Evolutionary conservation across 2,113 vertebrate genomes (phyloP).

Genomic region (Sebastes fasciatus): DNA sequence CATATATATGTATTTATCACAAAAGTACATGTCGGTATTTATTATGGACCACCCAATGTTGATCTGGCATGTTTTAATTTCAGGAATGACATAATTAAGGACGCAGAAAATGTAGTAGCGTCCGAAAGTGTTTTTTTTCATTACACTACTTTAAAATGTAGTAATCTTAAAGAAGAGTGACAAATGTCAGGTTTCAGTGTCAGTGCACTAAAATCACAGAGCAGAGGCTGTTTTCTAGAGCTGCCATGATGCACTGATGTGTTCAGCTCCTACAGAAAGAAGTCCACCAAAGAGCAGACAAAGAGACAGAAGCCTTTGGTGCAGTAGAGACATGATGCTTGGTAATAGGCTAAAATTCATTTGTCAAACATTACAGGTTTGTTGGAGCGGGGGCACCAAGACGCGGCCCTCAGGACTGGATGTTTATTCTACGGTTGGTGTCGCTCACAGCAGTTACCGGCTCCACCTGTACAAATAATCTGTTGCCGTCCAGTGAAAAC

Average conservation of each 20-base stretch:
- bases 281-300: neutral
- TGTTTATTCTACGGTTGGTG: neutral
- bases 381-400: too few species aligned
- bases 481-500: neutral
- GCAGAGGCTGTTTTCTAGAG: neutral
- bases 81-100: too few species aligned
- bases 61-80: too few species aligned
- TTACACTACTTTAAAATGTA: neutral
- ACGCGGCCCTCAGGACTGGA: too few species aligned
- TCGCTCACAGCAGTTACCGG: neutral
- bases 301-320: neutral
- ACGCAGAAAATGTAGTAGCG: too few species aligned
- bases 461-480: conserved; percentile 14
- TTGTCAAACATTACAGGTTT: too few species aligned
- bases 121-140: neutral
- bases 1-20: too few species aligned
- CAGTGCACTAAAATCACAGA: neutral
- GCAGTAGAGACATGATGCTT: neutral
- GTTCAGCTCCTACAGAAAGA: neutral
- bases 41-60: too few species aligned
- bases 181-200: conserved; percentile 8
- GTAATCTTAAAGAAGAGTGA: neutral
- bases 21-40: too few species aligned
- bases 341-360: too few species aligned
- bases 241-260: too few species aligned